Conservation (phyloP, 2,113 vertebrate genomes). For the Tychaedon coryphoeus region DNA sequence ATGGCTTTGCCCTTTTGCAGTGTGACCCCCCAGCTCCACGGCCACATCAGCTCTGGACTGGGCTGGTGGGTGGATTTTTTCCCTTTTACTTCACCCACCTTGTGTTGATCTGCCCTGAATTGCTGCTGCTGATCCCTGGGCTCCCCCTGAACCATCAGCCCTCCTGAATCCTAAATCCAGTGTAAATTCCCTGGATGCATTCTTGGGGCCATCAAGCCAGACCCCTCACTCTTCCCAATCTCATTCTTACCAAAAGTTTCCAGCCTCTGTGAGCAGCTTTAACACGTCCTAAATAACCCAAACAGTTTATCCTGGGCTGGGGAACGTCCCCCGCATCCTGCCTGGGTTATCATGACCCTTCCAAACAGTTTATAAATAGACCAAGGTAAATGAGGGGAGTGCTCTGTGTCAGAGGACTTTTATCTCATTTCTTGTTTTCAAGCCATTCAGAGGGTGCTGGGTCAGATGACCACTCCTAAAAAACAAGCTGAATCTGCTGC, state of each 20-base stretch:
- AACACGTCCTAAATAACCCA: background rate
- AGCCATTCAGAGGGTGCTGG: fast-evolving
- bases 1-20: background rate
- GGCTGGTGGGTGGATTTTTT: background rate
- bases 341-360: background rate
- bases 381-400: background rate
- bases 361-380: slow-evolving; percentile 58
- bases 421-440: background rate
- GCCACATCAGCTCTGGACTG: fast-evolving
- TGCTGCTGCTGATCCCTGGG: background rate
- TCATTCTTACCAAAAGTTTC: background rate
- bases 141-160: fast-evolving
- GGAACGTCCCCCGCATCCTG: slow-evolving; percentile 25
- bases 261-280: background rate
- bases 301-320: slow-evolving; percentile 40
- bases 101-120: background rate
- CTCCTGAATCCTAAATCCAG: background rate
- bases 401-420: background rate
- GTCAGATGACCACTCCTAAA: background rate
- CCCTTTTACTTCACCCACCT: background rate
- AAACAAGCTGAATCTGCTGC: fast-evolving
- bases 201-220: fast-evolving
- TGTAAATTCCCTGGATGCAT: background rate
- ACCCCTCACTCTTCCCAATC: background rate
- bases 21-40: fast-evolving